A percentile compares a stretch with the other conserved stretches of the same genome.
Evolutionary conservation across 2,888 invertebrate species (phyloP).

Genomic region (Allygus modestus): DNA sequence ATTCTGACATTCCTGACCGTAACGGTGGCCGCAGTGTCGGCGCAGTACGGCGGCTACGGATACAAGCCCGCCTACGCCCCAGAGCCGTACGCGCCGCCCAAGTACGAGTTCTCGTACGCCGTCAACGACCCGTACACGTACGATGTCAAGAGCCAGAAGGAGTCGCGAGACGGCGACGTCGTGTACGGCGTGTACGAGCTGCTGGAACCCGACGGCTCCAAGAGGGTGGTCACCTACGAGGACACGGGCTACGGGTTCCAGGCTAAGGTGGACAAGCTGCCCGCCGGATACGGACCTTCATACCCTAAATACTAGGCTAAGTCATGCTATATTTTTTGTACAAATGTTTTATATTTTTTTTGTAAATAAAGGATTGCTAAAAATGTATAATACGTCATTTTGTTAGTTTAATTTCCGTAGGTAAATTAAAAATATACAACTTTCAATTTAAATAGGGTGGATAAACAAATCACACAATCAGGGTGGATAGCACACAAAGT

Average conservation of each 20-base stretch:
- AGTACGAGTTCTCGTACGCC: conserved; percentile 61
- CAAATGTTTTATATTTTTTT: neutral
- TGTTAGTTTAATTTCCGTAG: no score
- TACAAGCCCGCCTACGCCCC: conserved; percentile 6
- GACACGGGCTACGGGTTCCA: conserved; percentile 71
- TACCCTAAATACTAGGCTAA: conserved; percentile 24
- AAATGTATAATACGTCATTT: no score
- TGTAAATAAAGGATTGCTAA: neutral
- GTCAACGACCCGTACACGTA: conserved; percentile 69
- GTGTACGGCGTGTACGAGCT: conserved; percentile 70
- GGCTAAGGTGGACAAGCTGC: conserved; percentile 70
- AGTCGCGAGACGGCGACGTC: conserved; percentile 69
- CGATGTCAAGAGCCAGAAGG: conserved; percentile 70
- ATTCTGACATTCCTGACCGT: neutral
- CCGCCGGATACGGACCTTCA: conserved; percentile 15
- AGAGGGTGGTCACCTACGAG: conserved; percentile 67
- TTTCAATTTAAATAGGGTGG: no score
- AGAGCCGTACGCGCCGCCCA: conserved; percentile 46
- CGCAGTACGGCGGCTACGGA: conserved; percentile 43
- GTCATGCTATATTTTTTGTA: neutral
- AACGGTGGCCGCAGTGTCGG: conserved; percentile 35
- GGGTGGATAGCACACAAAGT: no score
- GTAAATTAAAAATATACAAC: no score
- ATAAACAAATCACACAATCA: no score
- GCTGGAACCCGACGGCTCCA: conserved; percentile 62